Evolutionary conservation across 2,113 vertebrate species (phyloP), one percentile per base, ranked within the genome.

Genomic region (Chitala chitala): DNA sequence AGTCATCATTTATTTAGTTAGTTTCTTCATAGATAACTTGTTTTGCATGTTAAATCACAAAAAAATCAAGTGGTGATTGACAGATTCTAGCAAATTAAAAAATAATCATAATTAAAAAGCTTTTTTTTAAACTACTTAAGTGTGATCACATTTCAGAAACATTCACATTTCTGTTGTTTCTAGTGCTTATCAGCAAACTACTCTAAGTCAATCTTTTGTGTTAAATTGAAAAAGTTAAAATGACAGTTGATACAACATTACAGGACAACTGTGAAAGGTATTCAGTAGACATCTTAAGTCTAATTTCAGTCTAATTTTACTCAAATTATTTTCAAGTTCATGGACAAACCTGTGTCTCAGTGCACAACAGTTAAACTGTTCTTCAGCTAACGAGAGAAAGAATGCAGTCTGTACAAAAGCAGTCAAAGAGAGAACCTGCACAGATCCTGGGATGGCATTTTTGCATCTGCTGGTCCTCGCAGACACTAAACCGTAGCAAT

Each of bases 241-340:
- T 93, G 85, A 88, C 86, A 93, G 94, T 93, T 94, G 93, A 95
- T 95, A 94, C 94, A 93, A 94, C 93, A 86, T 94, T 94, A 96
- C 94, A 90, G 90, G 91, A 89, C 86, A 92, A 91, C 90, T 90
- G 87, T 93, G 94, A 92, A 90, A 87, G 86, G 89, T 91, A 85
- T 90, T 90, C 89, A 86, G 87, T 85, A 88, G 90, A 92, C 86
- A 76, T 89, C 90, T 89, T 86, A 87, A 90, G 85, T 90, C 90
- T 89, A 86, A 90, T 88, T 84, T 81, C 84, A 86, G 85, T 82
- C 85, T 84, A 89, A n/a, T n/a, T n/a, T n/a, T n/a, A n/a, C n/a
- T 90, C 87, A 79, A 83, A 77, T 87, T 91, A 89, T 38, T 86
- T 36, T 75, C 83, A 78, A 90, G 89, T 92, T 86, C 85, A 86